Conservation (phyloP, 2,797 vertebrate species). For the Pelochelys cantorii region DNA sequence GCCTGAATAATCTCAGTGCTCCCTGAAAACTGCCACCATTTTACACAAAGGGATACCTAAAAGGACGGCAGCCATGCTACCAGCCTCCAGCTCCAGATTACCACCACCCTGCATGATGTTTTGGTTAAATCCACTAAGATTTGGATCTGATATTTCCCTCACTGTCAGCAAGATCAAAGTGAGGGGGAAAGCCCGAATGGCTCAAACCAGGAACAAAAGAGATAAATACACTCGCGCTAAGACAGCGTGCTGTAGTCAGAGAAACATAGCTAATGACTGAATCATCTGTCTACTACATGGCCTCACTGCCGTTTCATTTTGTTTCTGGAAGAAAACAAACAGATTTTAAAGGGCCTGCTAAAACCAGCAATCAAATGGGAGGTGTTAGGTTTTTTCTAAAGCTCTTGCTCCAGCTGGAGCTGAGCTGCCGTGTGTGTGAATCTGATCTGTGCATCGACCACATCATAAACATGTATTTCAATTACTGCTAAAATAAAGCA, state of each 20-base stretch:
- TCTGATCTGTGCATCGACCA: constrained; percentile 39
- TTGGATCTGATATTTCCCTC: constrained; percentile 51
- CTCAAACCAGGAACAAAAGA: constrained; percentile 73
- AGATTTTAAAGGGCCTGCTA: constrained; percentile 38
- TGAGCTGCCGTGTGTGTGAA: constrained; percentile 1
- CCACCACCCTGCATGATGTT: constrained; percentile 42
- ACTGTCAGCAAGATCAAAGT: constrained; percentile 68
- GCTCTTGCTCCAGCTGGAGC: background rate
- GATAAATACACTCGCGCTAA: constrained; percentile 48
- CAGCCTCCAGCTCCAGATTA: constrained; percentile 38
- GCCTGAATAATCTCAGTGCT: background rate
- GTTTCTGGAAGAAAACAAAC: constrained; percentile 58
- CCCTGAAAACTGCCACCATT: constrained; percentile 13
- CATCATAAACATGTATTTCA: constrained; percentile 59
- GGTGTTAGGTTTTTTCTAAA: constrained; percentile 15
- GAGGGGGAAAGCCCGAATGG: background rate
- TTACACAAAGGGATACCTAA: constrained; percentile 29
- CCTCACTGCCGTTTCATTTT: constrained; percentile 24
- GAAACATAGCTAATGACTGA: constrained; percentile 63
- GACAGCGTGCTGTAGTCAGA: constrained; percentile 56
- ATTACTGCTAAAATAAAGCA: constrained; percentile 73
- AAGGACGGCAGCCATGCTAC: constrained; percentile 23
- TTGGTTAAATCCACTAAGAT: constrained; percentile 53
- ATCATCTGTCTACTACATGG: constrained; percentile 35
- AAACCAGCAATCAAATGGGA: constrained; percentile 30